Conservation (phyloP, 2,888 invertebrate genomes). For the Sphecodes monilicornis region DNA sequence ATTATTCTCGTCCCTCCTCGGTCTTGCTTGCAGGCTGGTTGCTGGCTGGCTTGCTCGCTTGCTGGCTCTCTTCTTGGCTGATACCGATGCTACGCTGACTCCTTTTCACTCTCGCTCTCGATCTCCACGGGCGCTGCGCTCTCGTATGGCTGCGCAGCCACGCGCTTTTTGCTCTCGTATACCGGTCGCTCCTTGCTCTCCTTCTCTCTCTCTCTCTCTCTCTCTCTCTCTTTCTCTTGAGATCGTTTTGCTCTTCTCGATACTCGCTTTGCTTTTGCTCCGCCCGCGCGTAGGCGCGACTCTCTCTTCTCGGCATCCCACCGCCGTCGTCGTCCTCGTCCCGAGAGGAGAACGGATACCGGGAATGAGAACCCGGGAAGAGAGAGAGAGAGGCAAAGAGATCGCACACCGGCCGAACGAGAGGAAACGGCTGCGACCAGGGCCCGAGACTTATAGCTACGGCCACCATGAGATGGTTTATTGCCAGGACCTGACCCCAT, state of each 20-base stretch:
- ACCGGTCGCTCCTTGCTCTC: constrained; percentile 69
- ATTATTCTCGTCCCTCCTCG: constrained; percentile 32
- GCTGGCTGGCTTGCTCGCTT: constrained; percentile 16
- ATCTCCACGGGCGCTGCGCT: constrained; percentile 34
- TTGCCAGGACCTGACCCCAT: constrained; percentile 84
- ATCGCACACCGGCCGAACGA: neutral
- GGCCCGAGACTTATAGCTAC: constrained; percentile 75
- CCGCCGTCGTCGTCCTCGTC: constrained; percentile 30
- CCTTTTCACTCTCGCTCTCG: constrained; percentile 54
- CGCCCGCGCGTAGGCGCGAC: constrained; percentile 81
- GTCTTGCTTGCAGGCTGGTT: neutral
- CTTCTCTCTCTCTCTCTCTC: too few relatives aligned
- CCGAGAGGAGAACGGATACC: constrained; percentile 44
- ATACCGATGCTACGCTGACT: constrained; percentile 24
- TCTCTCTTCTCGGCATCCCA: constrained; percentile 61
- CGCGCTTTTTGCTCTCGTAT: constrained; percentile 73
- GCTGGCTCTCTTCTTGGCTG: neutral
- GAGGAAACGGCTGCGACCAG: constrained; percentile 67
- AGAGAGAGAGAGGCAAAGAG: constrained; percentile 34
- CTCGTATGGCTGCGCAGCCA: constrained; percentile 57
- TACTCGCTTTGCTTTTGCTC: constrained; percentile 82
- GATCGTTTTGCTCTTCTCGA: constrained; percentile 78
- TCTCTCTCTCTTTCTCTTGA: too few relatives aligned
- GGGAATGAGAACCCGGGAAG: constrained; percentile 32
- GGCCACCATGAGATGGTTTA: constrained; percentile 83